Evolutionary conservation across 2,113 vertebrate species (phyloP).

Genomic region (Cisticola juncidis): DNA sequence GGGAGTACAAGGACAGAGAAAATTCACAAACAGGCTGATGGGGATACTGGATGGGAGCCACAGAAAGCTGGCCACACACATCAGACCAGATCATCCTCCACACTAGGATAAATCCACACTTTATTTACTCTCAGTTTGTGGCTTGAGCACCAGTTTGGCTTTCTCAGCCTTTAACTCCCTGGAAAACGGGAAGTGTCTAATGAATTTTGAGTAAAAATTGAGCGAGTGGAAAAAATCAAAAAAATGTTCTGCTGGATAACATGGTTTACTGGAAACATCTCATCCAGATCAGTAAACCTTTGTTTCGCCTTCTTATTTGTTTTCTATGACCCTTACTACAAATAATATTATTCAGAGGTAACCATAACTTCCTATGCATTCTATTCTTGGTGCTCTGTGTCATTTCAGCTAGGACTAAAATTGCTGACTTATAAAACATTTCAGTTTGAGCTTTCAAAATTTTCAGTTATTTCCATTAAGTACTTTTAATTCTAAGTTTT

Average conservation of each 20-base stretch:
- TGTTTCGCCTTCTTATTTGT: not conserved
- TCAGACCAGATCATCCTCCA: not conserved
- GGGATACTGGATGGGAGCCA: not conserved
- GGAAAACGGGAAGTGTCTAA: not conserved
- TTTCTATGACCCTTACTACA: not conserved
- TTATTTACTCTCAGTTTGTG: not conserved
- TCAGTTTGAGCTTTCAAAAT: not conserved
- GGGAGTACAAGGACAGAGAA: not conserved
- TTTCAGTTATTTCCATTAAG: not conserved
- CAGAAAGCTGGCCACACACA: not conserved
- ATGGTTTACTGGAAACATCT: not conserved
- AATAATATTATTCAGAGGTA: not conserved
- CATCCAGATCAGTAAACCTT: not conserved
- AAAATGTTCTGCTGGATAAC: not conserved
- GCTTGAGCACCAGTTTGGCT: not conserved
- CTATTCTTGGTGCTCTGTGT: not conserved
- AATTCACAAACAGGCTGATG: not conserved
- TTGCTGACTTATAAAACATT: not conserved
- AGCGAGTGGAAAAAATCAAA: not conserved
- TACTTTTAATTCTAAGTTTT: not conserved
- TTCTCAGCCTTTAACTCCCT: not conserved
- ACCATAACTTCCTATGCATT: not conserved
- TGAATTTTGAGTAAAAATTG: not conserved
- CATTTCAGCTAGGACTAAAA: not conserved
- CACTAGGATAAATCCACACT: not conserved